Evolutionary conservation across 2,113 vertebrate species (phyloP).

Genomic region (Geothlypis trichas): DNA sequence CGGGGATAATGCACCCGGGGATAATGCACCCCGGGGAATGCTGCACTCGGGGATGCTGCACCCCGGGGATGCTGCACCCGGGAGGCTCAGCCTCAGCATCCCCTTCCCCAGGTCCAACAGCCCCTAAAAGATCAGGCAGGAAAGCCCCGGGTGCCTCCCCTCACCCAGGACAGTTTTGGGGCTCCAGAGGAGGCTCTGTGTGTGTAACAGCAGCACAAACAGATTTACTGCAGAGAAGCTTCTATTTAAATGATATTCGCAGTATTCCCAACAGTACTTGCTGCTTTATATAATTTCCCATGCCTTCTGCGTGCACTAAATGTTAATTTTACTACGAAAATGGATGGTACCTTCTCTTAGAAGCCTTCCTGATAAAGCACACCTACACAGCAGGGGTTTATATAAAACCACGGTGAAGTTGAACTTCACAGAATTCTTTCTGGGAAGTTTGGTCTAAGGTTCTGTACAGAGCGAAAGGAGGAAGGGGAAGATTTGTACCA

Average conservation of each 20-base stretch:
- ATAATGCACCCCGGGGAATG: not conserved
- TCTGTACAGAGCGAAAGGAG: not conserved
- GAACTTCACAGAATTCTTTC: not conserved
- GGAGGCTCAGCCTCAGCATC: not conserved
- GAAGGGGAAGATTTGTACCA: not conserved
- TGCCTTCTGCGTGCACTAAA: not conserved
- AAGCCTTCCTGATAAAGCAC: not conserved
- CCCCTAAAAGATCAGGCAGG: not conserved
- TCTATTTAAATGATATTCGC: not conserved
- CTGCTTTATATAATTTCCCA: conserved; percentile 31
- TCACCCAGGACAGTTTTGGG: rapidly evolving
- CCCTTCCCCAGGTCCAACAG: not conserved
- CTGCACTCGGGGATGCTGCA: no score
- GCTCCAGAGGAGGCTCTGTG: not conserved
- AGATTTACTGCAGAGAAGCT: not conserved
- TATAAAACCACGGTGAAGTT: not conserved
- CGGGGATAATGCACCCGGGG: not conserved
- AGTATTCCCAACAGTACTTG: not conserved
- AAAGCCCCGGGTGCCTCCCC: not conserved
- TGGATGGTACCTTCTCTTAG: not conserved
- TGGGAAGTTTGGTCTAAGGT: not conserved
- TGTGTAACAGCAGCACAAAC: not conserved
- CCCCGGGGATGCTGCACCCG: no score
- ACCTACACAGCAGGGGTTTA: conserved; percentile 14
- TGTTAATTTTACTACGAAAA: not conserved